Conservation (phyloP, 2,797 vertebrate species). For the Thaleichthys pacificus region DNA sequence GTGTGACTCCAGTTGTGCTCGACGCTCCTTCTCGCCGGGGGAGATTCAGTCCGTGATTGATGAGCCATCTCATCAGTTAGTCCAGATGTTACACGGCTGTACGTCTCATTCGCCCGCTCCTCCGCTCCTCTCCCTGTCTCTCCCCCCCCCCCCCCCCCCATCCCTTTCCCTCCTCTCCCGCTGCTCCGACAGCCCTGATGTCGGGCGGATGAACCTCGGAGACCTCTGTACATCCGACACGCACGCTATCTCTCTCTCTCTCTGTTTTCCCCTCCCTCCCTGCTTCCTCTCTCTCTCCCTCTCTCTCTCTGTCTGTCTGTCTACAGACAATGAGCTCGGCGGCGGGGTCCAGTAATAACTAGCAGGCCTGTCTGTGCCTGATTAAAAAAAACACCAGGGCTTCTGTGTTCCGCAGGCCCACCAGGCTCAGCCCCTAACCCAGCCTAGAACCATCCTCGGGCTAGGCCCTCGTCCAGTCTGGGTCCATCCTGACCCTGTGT, state of each 20-base stretch:
- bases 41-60: constrained; percentile 44
- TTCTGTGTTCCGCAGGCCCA: constrained; percentile 75
- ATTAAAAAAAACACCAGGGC: constrained; percentile 86
- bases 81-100: constrained; percentile 47
- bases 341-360: constrained; percentile 74
- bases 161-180: constrained; percentile 35
- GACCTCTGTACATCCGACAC: constrained; percentile 62
- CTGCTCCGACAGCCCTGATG: constrained; percentile 56
- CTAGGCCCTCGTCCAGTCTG: constrained; percentile 30
- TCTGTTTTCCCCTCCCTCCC: neutral
- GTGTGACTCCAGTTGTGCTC: too few species aligned
- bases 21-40: neutral
- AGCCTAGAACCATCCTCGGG: constrained; percentile 21
- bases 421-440: constrained; percentile 48
- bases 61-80: constrained; percentile 38
- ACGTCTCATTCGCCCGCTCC: constrained; percentile 45
- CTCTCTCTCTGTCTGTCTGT: neutral
- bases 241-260: constrained; percentile 47
- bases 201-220: constrained; percentile 52
- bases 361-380: constrained; percentile 71
- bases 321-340: constrained; percentile 73
- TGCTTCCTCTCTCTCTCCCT: constrained; percentile 27
- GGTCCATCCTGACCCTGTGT: neutral
- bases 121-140: constrained; percentile 24
- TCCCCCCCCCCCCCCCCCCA: constrained; percentile 36